phyloP scores from a whole-genome alignment of 2,113 vertebrate genomes.

The Sylvilagus bachmani region DNA sequence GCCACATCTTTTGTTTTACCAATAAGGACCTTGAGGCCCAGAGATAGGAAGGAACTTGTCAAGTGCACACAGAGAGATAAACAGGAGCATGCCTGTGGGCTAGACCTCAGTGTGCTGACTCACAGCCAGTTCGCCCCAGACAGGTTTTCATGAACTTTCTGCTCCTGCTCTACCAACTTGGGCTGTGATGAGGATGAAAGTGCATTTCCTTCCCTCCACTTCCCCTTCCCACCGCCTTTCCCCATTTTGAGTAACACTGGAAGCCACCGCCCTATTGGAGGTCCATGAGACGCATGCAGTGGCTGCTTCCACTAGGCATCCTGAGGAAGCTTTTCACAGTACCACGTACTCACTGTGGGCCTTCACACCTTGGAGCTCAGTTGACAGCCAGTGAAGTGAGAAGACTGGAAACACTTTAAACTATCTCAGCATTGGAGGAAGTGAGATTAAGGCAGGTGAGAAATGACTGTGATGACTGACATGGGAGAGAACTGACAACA shows the following conservation, averaged over 20 bases:
- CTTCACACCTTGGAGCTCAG: slow-evolving; percentile 26
- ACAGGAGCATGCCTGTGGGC: not conserved
- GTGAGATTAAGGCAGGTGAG: not conserved
- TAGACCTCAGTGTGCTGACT: not conserved
- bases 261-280: not conserved
- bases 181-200: slow-evolving; percentile 23
- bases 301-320: not conserved
- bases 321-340: not conserved
- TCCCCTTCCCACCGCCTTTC: not conserved
- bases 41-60: not conserved
- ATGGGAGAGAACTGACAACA: not conserved
- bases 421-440: not conserved
- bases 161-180: slow-evolving; percentile 55
- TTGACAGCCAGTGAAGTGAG: slow-evolving; percentile 40
- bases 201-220: not conserved
- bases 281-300: not conserved
- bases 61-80: not conserved
- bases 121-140: fast-evolving
- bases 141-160: slow-evolving; percentile 29
- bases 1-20: slow-evolving; percentile 2
- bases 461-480: not conserved
- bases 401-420: slow-evolving; percentile 28
- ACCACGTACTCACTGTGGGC: not conserved
- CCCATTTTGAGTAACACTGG: not conserved
- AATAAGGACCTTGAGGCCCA: not conserved